A percentile compares a stretch with the other conserved stretches of the same genome.
Conservation (phyloP, 2,797 vertebrate genomes). For the Cyclopterus lumpus region DNA sequence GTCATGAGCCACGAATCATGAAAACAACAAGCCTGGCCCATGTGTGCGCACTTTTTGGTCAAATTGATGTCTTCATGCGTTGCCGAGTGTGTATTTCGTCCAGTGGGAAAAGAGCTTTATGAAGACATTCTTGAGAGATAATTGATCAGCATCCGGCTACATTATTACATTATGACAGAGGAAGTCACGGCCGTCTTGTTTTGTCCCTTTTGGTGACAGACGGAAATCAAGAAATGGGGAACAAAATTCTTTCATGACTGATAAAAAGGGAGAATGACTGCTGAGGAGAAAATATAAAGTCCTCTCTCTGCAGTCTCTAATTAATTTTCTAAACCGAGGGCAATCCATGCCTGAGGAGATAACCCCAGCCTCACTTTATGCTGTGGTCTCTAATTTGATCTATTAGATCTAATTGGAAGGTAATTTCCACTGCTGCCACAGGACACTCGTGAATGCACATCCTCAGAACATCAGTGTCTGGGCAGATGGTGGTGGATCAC, state of each 20-base stretch:
- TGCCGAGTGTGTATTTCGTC: background rate
- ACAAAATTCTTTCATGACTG: background rate
- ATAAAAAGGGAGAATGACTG: slow-evolving; percentile 2
- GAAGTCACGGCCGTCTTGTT: background rate
- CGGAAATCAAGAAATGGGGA: too few relatives aligned
- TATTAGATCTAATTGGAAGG: slow-evolving; percentile 50
- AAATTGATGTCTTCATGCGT: background rate
- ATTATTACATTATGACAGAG: background rate
- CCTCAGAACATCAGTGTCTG: background rate
- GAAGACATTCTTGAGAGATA: background rate
- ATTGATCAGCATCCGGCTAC: background rate
- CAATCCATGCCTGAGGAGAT: slow-evolving; percentile 26
- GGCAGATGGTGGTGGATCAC: slow-evolving; percentile 19
- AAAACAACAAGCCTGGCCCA: background rate
- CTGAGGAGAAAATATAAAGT: slow-evolving; percentile 14
- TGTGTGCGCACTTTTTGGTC: background rate
- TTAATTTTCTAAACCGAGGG: slow-evolving; percentile 49
- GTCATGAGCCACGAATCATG: background rate
- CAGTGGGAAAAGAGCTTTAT: background rate
- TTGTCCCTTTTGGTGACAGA: background rate
- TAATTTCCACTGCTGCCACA: slow-evolving; percentile 46
- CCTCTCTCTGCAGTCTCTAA: slow-evolving; percentile 25
- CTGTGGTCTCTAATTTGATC: slow-evolving; percentile 39
- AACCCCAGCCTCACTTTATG: slow-evolving; percentile 21
- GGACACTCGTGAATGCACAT: slow-evolving; percentile 25